Evolutionary conservation across 2,888 invertebrate genomes (phyloP), one percentile per base, ranked within the genome.

Genomic region (Drosophila limbata): DNA sequence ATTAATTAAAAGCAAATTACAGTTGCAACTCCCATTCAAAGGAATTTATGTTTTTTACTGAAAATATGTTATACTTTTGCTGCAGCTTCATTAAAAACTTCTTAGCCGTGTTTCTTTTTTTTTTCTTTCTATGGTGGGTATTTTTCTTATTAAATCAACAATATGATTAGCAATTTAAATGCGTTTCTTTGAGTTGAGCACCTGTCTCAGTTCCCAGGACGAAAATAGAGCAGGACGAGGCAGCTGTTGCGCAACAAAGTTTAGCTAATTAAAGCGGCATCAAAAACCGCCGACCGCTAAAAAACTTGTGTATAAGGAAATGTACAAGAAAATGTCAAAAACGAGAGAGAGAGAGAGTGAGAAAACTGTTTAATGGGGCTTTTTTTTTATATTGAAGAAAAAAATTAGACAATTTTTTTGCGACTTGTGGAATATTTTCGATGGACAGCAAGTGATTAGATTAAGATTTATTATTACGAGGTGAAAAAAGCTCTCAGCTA

Each of bases 81-180:
- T 73, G 73, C 81, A 70, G 71, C 86, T 81, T 86, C 83, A 83
- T 83, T 86, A 83, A 83, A 86, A 86, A 86, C 77, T 86, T 83
- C 81, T 86, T 77, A 81, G 79, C 52, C 61, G 40, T 67, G 69
- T 69, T 73, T 64, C 42, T 33, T 25, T n/a, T 31, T 35, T 8
- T 5, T 21, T 52, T 35, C 17, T 13, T 28, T 62, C 50, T 45
- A 37, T 1, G 45, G 44, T 10, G n/a, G 1, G n/a, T 6, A 13
- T 25, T 65, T 62, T 57, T 55, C 13, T 50, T 44, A 40, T 73
- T 67, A 79, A 77, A 72, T 72, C 77, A 77, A 86, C 77, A 74
- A 65, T 72, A 72, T 79, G 79, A 83, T 83, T 83, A 79, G 84
- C 86, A 83, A 83, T 83, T 84, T 84, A 86, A 86, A 83, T 83